A percentile compares a stretch with the other conserved stretches of the same genome.
These are phyloP conservation scores for Pachyseris speciosa DNA, from an alignment of 64 coral and sea anemone genomes.

Conservation along the genomic window DNA sequence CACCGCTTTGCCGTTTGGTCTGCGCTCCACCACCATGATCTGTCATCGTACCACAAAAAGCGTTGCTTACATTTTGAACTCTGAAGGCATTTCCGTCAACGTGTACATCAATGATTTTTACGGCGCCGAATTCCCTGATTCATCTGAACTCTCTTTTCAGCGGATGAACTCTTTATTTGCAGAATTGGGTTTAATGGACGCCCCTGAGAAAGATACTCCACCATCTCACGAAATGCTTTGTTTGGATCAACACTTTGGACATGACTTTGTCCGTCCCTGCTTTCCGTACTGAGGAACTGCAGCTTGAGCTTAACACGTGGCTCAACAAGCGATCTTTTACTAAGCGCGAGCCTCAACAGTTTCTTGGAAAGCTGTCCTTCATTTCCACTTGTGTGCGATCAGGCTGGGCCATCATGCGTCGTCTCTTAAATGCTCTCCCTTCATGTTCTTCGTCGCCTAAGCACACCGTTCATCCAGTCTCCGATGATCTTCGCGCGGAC, in stretches of 20 bases:
- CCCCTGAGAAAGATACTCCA: constrained; percentile 25
- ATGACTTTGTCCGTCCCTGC: constrained; percentile 44
- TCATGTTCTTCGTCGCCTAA: background rate
- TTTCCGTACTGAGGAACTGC: constrained; percentile 31
- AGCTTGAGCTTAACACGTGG: constrained; percentile 20
- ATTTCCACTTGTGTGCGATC: constrained; percentile 53
- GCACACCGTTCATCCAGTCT: background rate
- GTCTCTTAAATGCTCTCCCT: constrained; percentile 37
- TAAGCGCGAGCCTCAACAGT: constrained; percentile 9
- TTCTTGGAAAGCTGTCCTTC: constrained; percentile 43
- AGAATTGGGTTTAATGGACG: constrained; percentile 37
- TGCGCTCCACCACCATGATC: too few relatives aligned
- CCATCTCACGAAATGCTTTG: constrained; percentile 49
- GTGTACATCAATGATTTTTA: constrained; percentile 69
- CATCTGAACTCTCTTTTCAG: constrained; percentile 33
- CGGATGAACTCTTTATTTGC: too few relatives aligned
- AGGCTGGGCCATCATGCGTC: constrained; percentile 48
- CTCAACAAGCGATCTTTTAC: background rate
- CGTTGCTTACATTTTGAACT: constrained; percentile 59
- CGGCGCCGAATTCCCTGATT: constrained; percentile 19
- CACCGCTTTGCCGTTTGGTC: too few relatives aligned
- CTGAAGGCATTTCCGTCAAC: constrained; percentile 13
- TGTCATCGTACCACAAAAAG: constrained; percentile 70
- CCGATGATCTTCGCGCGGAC: background rate
- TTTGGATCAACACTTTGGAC: constrained; percentile 33